Evolutionary conservation across 1,140 invertebrate genomes (phyloP).

Genomic region (Drosophila auraria): DNA sequence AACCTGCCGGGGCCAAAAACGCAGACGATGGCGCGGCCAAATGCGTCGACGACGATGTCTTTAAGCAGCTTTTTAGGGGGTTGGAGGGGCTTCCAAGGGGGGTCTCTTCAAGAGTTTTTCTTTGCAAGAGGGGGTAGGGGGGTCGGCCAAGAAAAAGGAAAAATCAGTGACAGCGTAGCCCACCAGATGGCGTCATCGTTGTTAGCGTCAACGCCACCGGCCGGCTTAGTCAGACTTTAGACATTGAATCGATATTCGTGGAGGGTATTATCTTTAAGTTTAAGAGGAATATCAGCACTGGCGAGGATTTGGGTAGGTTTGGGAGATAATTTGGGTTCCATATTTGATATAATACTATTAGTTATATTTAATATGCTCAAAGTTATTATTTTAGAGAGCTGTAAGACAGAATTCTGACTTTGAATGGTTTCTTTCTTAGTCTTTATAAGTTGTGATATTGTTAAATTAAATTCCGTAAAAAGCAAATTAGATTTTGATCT

Average conservation of each 20-base stretch:
- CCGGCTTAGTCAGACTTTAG: conserved; percentile 52
- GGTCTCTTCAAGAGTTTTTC: background rate
- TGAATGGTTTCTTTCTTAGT: too few species aligned
- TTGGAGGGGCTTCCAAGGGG: too few species aligned
- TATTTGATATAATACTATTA: too few species aligned
- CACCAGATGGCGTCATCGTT: conserved; percentile 71
- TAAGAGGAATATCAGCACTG: background rate
- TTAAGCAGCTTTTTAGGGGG: conserved; percentile 31
- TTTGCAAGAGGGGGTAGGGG: background rate
- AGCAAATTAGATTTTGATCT: too few species aligned
- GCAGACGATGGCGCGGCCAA: conserved; percentile 55
- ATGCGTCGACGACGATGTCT: conserved; percentile 61
- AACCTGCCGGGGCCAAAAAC: conserved; percentile 61
- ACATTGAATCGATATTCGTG: conserved; percentile 58
- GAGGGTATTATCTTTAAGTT: background rate
- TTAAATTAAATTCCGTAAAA: too few species aligned
- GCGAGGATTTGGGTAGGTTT: too few species aligned
- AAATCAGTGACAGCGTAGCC: conserved; percentile 63
- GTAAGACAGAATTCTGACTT: too few species aligned
- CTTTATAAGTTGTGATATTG: too few species aligned
- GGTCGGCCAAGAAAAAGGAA: conserved; percentile 27
- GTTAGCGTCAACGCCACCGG: conserved; percentile 55
- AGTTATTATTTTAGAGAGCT: too few species aligned
- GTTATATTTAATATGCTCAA: too few species aligned
- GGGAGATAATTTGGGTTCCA: too few species aligned